Evolutionary conservation across 2,113 vertebrate species (phyloP).

Genomic region (Pollachius pollachius): DNA sequence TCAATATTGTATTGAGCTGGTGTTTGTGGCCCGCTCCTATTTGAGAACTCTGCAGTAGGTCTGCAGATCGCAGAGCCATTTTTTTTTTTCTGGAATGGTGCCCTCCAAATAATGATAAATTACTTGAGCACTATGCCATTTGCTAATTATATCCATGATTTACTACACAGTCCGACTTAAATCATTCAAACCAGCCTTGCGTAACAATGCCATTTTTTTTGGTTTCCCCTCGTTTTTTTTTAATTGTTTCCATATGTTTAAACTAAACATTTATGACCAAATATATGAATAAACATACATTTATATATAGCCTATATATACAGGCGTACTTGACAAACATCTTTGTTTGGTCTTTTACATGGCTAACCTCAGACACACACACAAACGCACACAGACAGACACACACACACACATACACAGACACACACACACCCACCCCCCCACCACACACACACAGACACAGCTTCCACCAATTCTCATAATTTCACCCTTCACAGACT

Average conservation of each 20-base stretch:
- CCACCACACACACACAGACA: too few species aligned
- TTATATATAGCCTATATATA: constrained; percentile 62
- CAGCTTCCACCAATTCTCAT: too few species aligned
- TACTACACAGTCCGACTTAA: constrained; percentile 99
- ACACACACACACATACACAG: too few species aligned
- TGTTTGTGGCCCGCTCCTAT: constrained; percentile 94
- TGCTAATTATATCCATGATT: constrained; percentile 99
- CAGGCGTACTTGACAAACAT: constrained; percentile 74
- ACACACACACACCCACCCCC: too few species aligned
- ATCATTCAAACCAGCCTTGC: constrained; percentile 99
- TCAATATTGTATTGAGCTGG: constrained; percentile 95
- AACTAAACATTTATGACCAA: constrained; percentile 90
- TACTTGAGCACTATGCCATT: constrained; percentile 99
- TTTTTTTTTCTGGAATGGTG: constrained; percentile 93
- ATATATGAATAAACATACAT: constrained; percentile 72
- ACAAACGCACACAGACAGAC: too few species aligned
- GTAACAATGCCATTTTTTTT: constrained; percentile 97
- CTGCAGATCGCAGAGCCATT: constrained; percentile 88
- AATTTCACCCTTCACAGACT: too few species aligned
- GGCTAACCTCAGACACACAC: too few species aligned
- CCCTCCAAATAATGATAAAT: constrained; percentile 99
- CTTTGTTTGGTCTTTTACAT: constrained; percentile 68
- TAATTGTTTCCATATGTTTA: constrained; percentile 99
- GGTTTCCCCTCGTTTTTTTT: constrained; percentile 72
- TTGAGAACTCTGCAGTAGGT: constrained; percentile 97